These are phyloP conservation scores for Phaedon cochleariae DNA, from an alignment of 2,888 invertebrate species.

Conservation along the genomic window DNA sequence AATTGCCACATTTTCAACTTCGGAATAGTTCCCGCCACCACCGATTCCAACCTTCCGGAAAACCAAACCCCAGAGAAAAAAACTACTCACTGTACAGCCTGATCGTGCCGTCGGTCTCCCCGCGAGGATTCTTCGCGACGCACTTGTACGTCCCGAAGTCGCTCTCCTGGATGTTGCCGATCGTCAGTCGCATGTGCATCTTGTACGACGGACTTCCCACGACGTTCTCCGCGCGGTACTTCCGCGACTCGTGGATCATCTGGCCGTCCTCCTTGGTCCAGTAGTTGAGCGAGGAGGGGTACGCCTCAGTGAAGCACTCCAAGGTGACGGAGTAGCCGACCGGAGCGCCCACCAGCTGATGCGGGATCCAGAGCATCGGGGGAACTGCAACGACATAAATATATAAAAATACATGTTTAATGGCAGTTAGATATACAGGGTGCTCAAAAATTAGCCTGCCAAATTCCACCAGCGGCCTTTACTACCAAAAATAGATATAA, in stretches of 20 bases:
- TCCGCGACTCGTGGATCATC: constrained; percentile 87
- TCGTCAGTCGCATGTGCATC: constrained; percentile 86
- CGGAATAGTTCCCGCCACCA: too few relatives aligned
- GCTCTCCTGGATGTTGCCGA: constrained; percentile 76
- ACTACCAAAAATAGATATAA: too few relatives aligned
- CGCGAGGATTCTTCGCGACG: constrained; percentile 88
- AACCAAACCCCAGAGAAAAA: too few relatives aligned
- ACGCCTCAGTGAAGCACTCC: constrained; percentile 90
- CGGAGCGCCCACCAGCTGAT: constrained; percentile 88
- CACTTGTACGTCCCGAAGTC: constrained; percentile 92
- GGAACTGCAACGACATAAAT: constrained; percentile 73
- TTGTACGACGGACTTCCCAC: constrained; percentile 78
- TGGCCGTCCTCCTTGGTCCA: constrained; percentile 89
- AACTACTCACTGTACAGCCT: constrained; percentile 88
- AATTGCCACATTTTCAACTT: too few relatives aligned
- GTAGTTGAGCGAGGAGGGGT: constrained; percentile 89
- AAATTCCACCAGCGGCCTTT: too few relatives aligned
- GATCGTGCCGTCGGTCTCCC: constrained; percentile 90
- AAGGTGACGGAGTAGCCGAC: constrained; percentile 83
- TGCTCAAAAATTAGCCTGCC: too few relatives aligned
- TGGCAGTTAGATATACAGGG: too few relatives aligned
- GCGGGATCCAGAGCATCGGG: constrained; percentile 91
- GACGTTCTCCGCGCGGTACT: constrained; percentile 81
- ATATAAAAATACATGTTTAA: too few relatives aligned
- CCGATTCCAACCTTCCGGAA: too few relatives aligned